Conservation (phyloP, 2,888 invertebrate genomes). For the Parelbella ahira region DNA sequence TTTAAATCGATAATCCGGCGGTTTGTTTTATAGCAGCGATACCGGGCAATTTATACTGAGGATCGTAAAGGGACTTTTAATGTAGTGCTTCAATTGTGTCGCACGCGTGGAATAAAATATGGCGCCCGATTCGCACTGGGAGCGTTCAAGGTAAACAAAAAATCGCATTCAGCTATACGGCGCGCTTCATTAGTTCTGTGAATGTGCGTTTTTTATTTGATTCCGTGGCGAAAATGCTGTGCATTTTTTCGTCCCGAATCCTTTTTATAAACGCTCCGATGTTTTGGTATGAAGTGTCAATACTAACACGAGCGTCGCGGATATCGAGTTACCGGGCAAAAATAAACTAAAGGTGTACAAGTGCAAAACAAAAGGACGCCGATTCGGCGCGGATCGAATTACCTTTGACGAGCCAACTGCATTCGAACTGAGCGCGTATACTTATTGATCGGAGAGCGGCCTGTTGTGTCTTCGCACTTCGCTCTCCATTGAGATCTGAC, state of each 20-base stretch:
- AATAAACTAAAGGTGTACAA: conserved; percentile 74
- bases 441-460: conserved; percentile 43
- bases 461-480: conserved; percentile 29
- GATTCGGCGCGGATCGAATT: conserved; percentile 65
- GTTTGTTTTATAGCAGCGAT: conserved; percentile 72
- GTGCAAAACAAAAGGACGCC: conserved; percentile 76
- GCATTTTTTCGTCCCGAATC: conserved; percentile 24
- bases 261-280: conserved; percentile 47
- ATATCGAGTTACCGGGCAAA: conserved; percentile 67
- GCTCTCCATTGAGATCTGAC: conserved; percentile 12
- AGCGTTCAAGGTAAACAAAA: conserved; percentile 23
- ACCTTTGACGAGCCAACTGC: conserved; percentile 70
- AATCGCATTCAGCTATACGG: conserved; percentile 15
- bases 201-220: conserved; percentile 19
- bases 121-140: conserved; percentile 27
- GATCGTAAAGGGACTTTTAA: conserved; percentile 52
- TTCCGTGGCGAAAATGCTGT: conserved; percentile 17
- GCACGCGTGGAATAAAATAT: conserved; percentile 44
- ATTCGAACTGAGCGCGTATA: conserved; percentile 55
- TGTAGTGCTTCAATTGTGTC: conserved; percentile 50
- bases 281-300: conserved; percentile 78
- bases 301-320: conserved; percentile 65
- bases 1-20: conserved; percentile 73
- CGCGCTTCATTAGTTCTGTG: conserved; percentile 20
- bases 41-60: conserved; percentile 63